Evolutionary conservation across 2,113 vertebrate genomes (phyloP), one percentile per base, ranked within the genome.

Genomic region (Lucifuga dentata): DNA sequence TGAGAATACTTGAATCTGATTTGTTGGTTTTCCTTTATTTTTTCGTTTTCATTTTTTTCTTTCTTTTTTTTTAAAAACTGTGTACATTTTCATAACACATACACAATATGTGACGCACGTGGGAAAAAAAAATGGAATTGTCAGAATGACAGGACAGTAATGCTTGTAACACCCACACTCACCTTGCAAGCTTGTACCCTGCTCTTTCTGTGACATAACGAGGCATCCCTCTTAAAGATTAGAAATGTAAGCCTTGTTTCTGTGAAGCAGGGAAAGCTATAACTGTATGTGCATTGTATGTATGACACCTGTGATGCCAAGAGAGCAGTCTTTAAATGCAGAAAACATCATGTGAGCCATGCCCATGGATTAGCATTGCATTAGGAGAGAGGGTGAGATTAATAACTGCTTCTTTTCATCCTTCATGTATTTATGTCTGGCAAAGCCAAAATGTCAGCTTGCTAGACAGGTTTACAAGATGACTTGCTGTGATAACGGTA

Each of bases 361-460:
- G 29, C 33, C 52, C 19, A n/a, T 46, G 46, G 39, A 38, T 51
- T 44, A 13, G 17, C 20, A 20, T 38, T 33, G 17, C 44, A 46
- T 60, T 57, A 29, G 17, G 48, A 29, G 38, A 50, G 40, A 53
- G 32, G 39, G 40, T 45, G 38, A 36, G 13, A 2, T 19, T 24
- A 21, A 39, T 38, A 73, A 46, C 26, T 11, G 19, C 39, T 63
- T n/a, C 20, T 64, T 62, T 57, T 56, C 9, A 8, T 44, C 36
- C 5, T 12, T 40, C 5, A 2, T 44, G 51, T 68, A 19, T 68
- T 84, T 51, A 49, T 64, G 50, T 53, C 53, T 63, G 32, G 24
- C 58, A 35, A 55, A 70, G 36, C 35, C 40, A 63, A 75, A 77
- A 74, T 80, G 72, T 66, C 55, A 68, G 49, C 16, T 68, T 23